Conservation (phyloP, 1,140 invertebrate genomes). For the Drosophila neocordata region DNA sequence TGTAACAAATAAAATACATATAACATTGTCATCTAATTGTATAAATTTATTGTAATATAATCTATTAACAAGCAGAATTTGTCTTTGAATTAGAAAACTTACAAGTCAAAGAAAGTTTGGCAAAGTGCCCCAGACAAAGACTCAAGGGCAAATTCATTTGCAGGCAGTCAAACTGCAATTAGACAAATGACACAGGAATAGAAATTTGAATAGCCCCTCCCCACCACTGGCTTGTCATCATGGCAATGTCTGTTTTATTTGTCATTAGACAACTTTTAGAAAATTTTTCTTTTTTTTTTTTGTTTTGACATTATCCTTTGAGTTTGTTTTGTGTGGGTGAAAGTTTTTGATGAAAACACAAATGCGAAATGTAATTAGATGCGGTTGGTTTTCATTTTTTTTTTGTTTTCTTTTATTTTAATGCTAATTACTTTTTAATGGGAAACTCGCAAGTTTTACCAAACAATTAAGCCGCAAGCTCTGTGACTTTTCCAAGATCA, state of each 20-base stretch:
- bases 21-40: too few species aligned
- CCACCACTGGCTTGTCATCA: not conserved
- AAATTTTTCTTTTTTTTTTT: not conserved
- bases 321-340: slow-evolving; percentile 30
- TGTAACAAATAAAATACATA: too few species aligned
- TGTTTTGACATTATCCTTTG: slow-evolving; percentile 59
- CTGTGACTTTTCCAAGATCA: slow-evolving; percentile 41
- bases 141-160: slow-evolving; percentile 32
- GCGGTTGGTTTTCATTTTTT: slow-evolving; percentile 32
- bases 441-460: slow-evolving; percentile 52
- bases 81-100: not conserved
- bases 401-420: slow-evolving; percentile 19
- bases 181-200: slow-evolving; percentile 25
- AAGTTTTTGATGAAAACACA: slow-evolving; percentile 45
- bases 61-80: not conserved
- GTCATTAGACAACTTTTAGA: slow-evolving; percentile 62
- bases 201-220: slow-evolving; percentile 19
- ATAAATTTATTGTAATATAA: not conserved
- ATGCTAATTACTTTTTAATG: slow-evolving; percentile 77
- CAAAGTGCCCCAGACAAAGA: not conserved
- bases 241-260: slow-evolving; percentile 43
- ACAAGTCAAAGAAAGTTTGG: not conserved
- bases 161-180: slow-evolving; percentile 60
- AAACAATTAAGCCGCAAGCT: slow-evolving; percentile 47
- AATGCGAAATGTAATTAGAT: slow-evolving; percentile 69